Evolutionary conservation across 2,888 invertebrate genomes (phyloP).

Genomic region (Frankliniella fusca): DNA sequence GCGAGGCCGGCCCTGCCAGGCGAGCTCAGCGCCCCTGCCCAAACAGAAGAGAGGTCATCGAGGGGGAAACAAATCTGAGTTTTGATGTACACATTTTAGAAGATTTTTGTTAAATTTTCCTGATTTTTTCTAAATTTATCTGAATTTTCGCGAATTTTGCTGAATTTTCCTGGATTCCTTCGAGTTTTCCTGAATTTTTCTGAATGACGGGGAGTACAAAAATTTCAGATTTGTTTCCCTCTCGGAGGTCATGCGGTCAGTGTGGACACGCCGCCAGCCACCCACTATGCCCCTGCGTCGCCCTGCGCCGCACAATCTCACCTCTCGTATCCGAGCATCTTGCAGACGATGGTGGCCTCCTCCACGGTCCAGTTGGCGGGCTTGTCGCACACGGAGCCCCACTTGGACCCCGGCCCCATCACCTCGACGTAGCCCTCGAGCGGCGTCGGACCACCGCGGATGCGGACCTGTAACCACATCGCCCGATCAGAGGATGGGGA

Average conservation of each 20-base stretch:
- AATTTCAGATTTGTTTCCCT: no score
- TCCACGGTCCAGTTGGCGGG: conserved; percentile 49
- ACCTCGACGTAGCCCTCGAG: conserved; percentile 51
- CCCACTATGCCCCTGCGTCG: background rate
- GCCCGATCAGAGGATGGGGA: no score
- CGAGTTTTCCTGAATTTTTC: no score
- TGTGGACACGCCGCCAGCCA: background rate
- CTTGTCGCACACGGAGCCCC: conserved; percentile 53
- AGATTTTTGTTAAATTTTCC: no score
- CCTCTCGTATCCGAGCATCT: conserved; percentile 51
- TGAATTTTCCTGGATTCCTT: no score
- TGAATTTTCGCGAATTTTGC: no score
- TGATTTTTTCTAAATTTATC: no score
- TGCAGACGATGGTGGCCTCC: conserved; percentile 53
- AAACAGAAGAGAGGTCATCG: conserved; percentile 29
- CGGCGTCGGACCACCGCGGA: conserved; percentile 48
- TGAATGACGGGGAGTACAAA: no score
- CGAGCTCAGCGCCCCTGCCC: conserved; percentile 51
- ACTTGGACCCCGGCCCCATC: conserved; percentile 45
- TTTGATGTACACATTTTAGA: no score
- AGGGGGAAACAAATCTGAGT: no score
- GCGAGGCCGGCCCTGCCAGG: conserved; percentile 50
- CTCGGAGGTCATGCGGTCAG: conserved; percentile 4
- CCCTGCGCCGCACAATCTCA: conserved; percentile 39
- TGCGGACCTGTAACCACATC: conserved; percentile 43